Evolutionary conservation across 2,888 invertebrate genomes (phyloP), one percentile per base, ranked within the genome.

Genomic region (Zygothrica quintamaculata): DNA sequence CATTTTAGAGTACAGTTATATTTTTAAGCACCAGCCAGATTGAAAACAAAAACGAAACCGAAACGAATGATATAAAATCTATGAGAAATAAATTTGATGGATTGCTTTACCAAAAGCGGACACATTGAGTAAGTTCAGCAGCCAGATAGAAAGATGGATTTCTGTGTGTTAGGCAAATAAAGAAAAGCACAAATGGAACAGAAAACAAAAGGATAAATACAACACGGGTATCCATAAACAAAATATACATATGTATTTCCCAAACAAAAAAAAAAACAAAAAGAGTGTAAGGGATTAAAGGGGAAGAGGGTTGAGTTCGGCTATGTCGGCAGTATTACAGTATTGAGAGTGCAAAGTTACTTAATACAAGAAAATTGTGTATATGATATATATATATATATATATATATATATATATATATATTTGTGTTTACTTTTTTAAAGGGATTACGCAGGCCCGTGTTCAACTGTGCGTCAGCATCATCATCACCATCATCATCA

Each of bases 361-460:
- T 69, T 59, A 58, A 75, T 65, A 46, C 33, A 61, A 34, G 34
- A 44, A 56, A 40, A 60, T 50, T 50, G 57, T 73, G 34, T 67
- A 48, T 65, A 65, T 65, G 42, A 59, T 59, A 58, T 65, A n/a
- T n/a, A n/a, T n/a, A n/a, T n/a, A n/a, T n/a, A n/a, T n/a, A n/a
- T n/a, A n/a, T n/a, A n/a, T n/a, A n/a, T n/a, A n/a, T n/a, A n/a
- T n/a, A n/a, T n/a, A n/a, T n/a, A n/a, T n/a, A n/a, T n/a, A 50
- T 52, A 56, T 55, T 65, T 81, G 64, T 84, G 85, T 84, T 90
- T 90, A 90, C 90, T 90, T 88, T 88, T 89, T 90, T 90, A 77
- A 88, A 90, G 65, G 90, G 88, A 85, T 89, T 90, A 88, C 90
- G 90, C 86, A 90, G 89, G 85, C 89, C 89, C 87, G 88, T 87